phyloP scores from a whole-genome alignment of 1,140 invertebrate species.

The Galleria mellonella region DNA sequence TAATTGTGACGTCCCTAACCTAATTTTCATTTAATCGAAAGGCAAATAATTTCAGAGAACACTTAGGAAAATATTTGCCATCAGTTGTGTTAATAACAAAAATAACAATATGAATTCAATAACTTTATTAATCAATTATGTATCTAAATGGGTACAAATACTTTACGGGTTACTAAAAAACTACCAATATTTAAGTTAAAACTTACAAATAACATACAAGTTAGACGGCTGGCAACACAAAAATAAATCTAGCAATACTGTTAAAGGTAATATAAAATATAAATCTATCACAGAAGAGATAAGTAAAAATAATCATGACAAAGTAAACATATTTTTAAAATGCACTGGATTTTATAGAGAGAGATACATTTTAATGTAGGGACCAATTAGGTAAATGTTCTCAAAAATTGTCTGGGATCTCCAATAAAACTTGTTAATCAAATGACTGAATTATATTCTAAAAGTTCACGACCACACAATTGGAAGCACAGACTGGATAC shows the following conservation, averaged over 20 bases:
- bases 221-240: constrained; percentile 37
- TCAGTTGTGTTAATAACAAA: neutral
- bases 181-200: constrained; percentile 21
- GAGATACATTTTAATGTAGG: no score
- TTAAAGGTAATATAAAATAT: constrained; percentile 30
- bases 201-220: constrained; percentile 25
- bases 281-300: constrained; percentile 43
- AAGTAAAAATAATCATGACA: constrained; percentile 16
- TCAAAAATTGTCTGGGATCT: no score
- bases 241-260: constrained; percentile 31
- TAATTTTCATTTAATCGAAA: no score
- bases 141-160: constrained; percentile 25
- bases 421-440: neutral
- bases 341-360: no score
- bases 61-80: constrained; percentile 3
- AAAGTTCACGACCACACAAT: constrained; percentile 6
- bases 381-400: no score
- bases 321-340: no score
- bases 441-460: constrained; percentile 12
- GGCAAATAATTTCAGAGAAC: constrained; percentile 21
- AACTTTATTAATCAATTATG: constrained; percentile 11
- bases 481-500: constrained; percentile 26
- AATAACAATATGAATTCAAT: constrained; percentile 11
- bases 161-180: constrained; percentile 17
- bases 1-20: constrained; percentile 35